Base-by-base conservation (phyloP, 2,797 vertebrate species). In the Erethizon dorsatum region DNA sequence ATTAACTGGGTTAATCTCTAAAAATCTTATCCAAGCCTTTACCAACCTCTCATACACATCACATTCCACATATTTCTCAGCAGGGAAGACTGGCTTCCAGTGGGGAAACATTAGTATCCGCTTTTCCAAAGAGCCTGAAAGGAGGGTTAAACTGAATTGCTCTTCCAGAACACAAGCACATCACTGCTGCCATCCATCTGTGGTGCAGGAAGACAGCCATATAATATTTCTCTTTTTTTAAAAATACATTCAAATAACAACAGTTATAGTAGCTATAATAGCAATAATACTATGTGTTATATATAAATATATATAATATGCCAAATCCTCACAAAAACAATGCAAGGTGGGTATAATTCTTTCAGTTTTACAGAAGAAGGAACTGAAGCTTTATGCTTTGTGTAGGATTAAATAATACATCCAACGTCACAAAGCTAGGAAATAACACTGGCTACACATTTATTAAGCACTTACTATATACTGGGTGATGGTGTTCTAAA, bases 121-220 rank as follows among this genome's bases (percentile, higher is more conserved):
- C 93, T 96, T 97, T 97, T 97, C 92, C 97, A 96, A 96, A 95
- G 89, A 94, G 87, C 65, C 82, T 77, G 83, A 92, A 93, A 96
- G 83, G 88, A 90, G 88, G 97, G 69, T 95, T 95, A 95, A 96
- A 97, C 85, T 95, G 86, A 97, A 97, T 93, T 94, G 85, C 79
- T 97, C 95, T 97, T 89, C 97, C 94, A 96, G 95, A 96, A 97
- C 93, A 97, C 88, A 95, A 88, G 90, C 95, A 95, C 12, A 33
- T 71, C 95, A 87, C 77, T 89, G 54, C 87, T 67, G 83, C 94
- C 97, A 85, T 95, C 67, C 37, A 28, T 83, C 86, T 94, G 67
- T 85, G 14, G 73, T 52, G 1, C 8, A 79, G 47, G 28, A 87
- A 75, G 61, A 96, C 47, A 96, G 84, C 90, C 78, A 79, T 92